Conservation (phyloP, 2,888 invertebrate genomes). For the Eristalinus sepulchralis region DNA sequence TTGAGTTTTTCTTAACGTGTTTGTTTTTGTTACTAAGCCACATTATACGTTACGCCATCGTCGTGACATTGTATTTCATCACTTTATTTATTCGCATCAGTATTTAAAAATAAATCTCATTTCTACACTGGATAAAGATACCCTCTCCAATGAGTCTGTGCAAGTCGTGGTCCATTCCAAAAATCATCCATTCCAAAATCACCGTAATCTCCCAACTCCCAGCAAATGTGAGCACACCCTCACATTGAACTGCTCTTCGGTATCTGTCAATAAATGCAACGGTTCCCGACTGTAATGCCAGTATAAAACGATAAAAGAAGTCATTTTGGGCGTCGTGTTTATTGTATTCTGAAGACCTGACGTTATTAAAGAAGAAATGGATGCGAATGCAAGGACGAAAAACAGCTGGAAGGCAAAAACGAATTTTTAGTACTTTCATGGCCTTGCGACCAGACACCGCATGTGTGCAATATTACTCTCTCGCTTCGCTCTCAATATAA, state of each 20-base stretch:
- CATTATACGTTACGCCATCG: too few species aligned
- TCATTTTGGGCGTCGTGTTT: conserved; percentile 39
- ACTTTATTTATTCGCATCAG: too few species aligned
- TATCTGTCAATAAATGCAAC: conserved; percentile 24
- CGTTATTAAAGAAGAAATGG: conserved; percentile 17
- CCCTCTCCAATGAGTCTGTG: too few species aligned
- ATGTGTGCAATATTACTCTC: conserved; percentile 1
- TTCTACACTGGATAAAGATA: too few species aligned
- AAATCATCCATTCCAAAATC: too few species aligned
- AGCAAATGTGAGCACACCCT: too few species aligned
- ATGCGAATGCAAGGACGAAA: background rate
- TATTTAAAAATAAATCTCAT: too few species aligned
- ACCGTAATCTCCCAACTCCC: too few species aligned
- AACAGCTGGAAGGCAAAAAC: background rate
- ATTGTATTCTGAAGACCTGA: conserved; percentile 13
- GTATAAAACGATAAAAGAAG: conserved; percentile 38
- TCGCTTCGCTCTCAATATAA: conserved; percentile 10
- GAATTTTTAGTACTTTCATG: conserved; percentile 33
- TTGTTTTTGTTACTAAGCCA: too few species aligned
- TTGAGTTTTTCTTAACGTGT: too few species aligned
- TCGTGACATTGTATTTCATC: too few species aligned
- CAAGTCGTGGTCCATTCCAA: too few species aligned
- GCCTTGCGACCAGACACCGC: background rate
- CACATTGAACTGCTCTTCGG: background rate
- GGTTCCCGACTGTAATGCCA: conserved; percentile 35